A percentile compares a stretch with the other conserved stretches of the same genome.
Evolutionary conservation across 2,888 invertebrate species (phyloP).

Genomic region (Oscheius myriophilus): DNA sequence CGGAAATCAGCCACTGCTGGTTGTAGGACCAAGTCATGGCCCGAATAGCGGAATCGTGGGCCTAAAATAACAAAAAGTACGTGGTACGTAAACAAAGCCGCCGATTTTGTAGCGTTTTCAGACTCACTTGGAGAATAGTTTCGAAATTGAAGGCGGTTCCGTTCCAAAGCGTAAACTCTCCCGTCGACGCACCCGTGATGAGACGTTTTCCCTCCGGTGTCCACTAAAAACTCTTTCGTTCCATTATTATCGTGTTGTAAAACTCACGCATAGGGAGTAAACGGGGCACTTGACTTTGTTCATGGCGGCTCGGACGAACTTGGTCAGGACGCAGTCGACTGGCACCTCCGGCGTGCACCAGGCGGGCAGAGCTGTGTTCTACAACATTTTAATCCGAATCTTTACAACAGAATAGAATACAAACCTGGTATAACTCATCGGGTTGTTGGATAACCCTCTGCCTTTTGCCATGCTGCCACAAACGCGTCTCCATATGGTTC

Average conservation of each 20-base stretch:
- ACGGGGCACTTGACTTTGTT: conserved; percentile 99
- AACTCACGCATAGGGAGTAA: conserved; percentile 86
- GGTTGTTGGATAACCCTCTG: conserved; percentile 90
- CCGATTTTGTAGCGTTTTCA: background rate
- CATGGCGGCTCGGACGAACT: conserved; percentile 98
- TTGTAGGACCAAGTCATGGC: conserved; percentile 99
- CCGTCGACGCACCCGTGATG: conserved; percentile 97
- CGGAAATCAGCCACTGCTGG: conserved; percentile 99
- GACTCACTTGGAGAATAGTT: conserved; percentile 93
- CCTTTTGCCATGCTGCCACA: conserved; percentile 92
- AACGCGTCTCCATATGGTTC: conserved; percentile 79
- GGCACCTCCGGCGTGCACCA: conserved; percentile 93
- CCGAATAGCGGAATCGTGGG: conserved; percentile 98
- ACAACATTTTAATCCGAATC: conserved; percentile 70
- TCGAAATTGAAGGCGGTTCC: conserved; percentile 99
- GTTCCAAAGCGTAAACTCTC: conserved; percentile 99
- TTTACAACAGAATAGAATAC: conserved; percentile 68
- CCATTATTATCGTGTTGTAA: conserved; percentile 12
- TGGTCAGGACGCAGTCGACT: conserved; percentile 87
- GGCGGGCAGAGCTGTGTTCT: conserved; percentile 82
- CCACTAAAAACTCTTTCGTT: conserved; percentile 77
- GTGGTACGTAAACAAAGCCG: too few relatives aligned
- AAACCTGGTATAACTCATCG: conserved; percentile 85
- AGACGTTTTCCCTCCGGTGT: conserved; percentile 97
- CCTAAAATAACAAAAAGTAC: conserved; percentile 76